These are phyloP conservation scores for Thunnus maccoyii DNA, from an alignment of 2,113 vertebrate species.

Conservation along the genomic window DNA sequence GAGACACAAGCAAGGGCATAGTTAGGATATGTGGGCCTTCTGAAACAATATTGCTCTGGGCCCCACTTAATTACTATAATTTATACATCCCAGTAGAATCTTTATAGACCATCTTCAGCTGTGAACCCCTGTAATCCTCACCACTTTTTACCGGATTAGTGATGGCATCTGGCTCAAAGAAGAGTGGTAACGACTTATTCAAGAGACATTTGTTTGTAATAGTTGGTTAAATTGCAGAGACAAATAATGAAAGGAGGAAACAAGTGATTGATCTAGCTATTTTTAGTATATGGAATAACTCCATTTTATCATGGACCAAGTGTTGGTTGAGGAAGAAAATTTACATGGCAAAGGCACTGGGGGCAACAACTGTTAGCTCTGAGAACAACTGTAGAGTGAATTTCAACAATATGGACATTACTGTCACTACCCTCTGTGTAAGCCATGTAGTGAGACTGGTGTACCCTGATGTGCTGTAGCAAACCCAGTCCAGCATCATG, in stretches of 20 bases:
- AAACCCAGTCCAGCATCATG: background rate
- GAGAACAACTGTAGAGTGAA: no score
- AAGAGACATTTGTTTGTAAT: background rate
- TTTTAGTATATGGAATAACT: no score
- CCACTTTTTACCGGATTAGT: slow-evolving; percentile 32
- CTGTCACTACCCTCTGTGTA: background rate
- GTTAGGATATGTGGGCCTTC: slow-evolving; percentile 11
- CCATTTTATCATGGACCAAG: no score
- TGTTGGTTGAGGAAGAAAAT: no score
- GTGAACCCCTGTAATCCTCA: slow-evolving; percentile 21
- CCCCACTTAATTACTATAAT: slow-evolving; percentile 49
- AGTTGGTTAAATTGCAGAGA: background rate
- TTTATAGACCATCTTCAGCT: slow-evolving; percentile 21
- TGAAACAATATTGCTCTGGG: slow-evolving; percentile 29
- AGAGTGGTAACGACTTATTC: background rate
- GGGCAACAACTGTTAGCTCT: no score
- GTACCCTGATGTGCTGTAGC: background rate
- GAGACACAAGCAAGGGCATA: slow-evolving; percentile 2
- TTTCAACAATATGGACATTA: no score
- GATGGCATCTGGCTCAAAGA: background rate
- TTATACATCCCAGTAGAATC: slow-evolving; percentile 35
- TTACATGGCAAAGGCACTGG: no score
- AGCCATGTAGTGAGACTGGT: background rate
- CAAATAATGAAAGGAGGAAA: background rate
- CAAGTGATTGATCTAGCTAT: no score